Percentiles rank a stretch among this genome's conserved stretches.
These are phyloP conservation scores for Antitype chi DNA, from an alignment of 2,888 invertebrate genomes.

Conservation along the genomic window DNA sequence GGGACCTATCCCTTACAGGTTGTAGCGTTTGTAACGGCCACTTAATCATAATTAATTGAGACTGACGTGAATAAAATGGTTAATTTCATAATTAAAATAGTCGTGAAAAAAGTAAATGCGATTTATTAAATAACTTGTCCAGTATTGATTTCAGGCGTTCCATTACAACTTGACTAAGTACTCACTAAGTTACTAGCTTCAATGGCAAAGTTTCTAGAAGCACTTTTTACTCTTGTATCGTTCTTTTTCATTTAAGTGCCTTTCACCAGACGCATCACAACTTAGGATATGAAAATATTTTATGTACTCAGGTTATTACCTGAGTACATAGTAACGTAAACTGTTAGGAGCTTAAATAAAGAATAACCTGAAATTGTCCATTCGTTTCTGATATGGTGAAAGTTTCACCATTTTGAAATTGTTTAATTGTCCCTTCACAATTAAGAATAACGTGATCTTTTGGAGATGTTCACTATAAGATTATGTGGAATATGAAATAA, in stretches of 20 bases:
- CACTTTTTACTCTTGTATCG: neutral
- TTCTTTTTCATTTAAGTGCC: slow-evolving; percentile 14
- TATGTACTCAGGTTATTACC: neutral
- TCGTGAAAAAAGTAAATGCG: neutral
- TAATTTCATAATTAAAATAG: neutral
- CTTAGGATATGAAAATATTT: neutral
- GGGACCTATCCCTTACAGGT: too few species aligned
- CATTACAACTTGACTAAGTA: slow-evolving; percentile 29
- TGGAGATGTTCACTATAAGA: neutral
- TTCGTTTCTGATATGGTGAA: neutral
- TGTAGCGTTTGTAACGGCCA: too few species aligned
- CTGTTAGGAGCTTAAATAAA: fast-evolving
- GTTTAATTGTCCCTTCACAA: neutral
- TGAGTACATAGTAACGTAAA: too few species aligned
- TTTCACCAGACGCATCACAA: neutral
- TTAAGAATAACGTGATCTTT: neutral
- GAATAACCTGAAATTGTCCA: neutral
- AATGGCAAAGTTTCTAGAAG: slow-evolving; percentile 25
- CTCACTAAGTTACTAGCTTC: slow-evolving; percentile 25
- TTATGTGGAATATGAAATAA: neutral
- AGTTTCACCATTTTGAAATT: neutral
- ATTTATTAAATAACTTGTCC: neutral
- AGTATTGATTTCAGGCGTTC: neutral
- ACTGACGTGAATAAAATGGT: neutral
- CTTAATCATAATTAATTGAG: slow-evolving; percentile 3